phyloP scores from a whole-genome alignment of 2,888 invertebrate genomes.

The Junonia oenone region DNA sequence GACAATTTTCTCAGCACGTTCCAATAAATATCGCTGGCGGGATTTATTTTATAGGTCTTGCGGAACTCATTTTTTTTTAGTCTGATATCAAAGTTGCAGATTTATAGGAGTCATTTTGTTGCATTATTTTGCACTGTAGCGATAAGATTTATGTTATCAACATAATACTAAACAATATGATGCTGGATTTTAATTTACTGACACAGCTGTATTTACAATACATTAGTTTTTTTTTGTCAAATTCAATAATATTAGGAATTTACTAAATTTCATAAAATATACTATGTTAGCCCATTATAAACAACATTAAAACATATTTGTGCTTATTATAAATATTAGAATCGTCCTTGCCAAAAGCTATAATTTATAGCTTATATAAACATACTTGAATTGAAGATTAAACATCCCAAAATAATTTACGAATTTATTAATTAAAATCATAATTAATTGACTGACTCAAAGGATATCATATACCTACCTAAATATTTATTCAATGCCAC shows the following conservation, averaged over 20 bases:
- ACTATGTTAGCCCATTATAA: no score
- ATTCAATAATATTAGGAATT: neutral
- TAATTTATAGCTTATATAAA: no score
- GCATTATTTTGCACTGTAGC: neutral
- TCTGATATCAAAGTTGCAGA: neutral
- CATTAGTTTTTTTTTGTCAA: neutral
- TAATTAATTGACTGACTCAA: neutral
- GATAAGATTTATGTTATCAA: neutral
- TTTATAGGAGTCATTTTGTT: neutral
- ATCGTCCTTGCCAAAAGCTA: no score
- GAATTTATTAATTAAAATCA: neutral
- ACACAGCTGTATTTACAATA: neutral
- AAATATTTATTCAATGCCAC: neutral
- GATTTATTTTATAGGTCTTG: conserved; percentile 15
- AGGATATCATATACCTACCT: conserved; percentile 1
- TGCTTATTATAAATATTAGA: no score
- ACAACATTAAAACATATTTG: no score
- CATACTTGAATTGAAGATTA: no score
- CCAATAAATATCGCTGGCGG: conserved; percentile 16
- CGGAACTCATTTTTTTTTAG: conserved; percentile 7
- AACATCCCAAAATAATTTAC: no score
- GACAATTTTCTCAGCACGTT: conserved; percentile 19
- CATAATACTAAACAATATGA: neutral
- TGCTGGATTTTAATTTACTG: neutral
- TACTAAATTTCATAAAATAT: no score